Percentiles rank a stretch among this genome's conserved stretches.
These are phyloP conservation scores for Nemopilema nomurai DNA, from an alignment of 30 jellyfish, hydroid and myxozoan genomes.

Conservation along the genomic window DNA sequence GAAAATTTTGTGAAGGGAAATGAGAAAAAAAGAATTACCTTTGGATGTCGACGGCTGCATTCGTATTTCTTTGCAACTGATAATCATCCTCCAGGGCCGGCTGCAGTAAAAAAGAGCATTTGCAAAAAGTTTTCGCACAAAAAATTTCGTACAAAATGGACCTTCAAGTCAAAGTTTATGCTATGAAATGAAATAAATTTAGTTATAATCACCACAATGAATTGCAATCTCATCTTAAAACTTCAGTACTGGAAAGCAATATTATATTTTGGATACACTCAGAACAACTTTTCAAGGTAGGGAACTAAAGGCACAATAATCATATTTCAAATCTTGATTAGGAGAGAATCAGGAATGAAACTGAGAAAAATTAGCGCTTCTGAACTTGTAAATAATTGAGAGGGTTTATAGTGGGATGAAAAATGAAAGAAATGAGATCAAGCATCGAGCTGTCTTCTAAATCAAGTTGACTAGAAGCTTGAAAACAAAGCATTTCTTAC, in stretches of 20 bases:
- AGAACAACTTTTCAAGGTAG: too few relatives aligned
- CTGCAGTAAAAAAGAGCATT: slow-evolving; percentile 5
- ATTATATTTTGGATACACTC: too few relatives aligned
- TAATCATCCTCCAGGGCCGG: slow-evolving; percentile 57
- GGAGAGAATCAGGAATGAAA: too few relatives aligned
- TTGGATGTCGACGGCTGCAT: slow-evolving; percentile 80
- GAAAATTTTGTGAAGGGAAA: not conserved
- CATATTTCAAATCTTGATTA: too few relatives aligned
- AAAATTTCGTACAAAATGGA: not conserved
- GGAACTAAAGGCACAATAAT: too few relatives aligned
- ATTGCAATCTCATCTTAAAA: not conserved
- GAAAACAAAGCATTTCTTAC: slow-evolving; percentile 21
- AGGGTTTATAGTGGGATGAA: too few relatives aligned
- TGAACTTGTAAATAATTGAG: too few relatives aligned
- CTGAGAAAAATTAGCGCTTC: too few relatives aligned
- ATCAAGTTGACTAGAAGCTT: not conserved
- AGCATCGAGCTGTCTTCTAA: not conserved
- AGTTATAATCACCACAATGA: not conserved
- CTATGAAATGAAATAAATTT: too few relatives aligned
- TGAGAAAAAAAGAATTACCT: slow-evolving; percentile 14
- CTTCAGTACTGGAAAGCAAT: not conserved
- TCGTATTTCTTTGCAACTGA: slow-evolving; percentile 37
- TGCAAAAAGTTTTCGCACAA: not conserved
- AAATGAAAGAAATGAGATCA: too few relatives aligned
- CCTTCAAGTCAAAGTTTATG: too few relatives aligned